These are phyloP conservation scores for Tromatobia lineatoria DNA, from an alignment of 2,888 invertebrate species.

Conservation along the genomic window DNA sequence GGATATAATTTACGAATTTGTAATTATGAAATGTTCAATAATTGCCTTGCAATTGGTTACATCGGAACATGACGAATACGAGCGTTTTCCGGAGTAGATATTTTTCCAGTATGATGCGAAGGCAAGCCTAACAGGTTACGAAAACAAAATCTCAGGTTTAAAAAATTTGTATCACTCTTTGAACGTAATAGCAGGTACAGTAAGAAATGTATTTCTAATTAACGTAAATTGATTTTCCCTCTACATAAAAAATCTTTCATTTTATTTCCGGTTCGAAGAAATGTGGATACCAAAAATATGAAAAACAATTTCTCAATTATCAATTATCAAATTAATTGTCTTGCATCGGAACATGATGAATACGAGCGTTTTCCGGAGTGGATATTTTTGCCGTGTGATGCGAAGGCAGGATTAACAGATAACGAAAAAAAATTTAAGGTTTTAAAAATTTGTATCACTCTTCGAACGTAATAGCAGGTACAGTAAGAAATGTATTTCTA, in stretches of 20 bases:
- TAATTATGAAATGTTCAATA: background rate
- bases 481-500: too few relatives aligned
- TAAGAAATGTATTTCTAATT: too few relatives aligned
- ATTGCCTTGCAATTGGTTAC: too few relatives aligned
- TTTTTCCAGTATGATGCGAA: slow-evolving; percentile 59
- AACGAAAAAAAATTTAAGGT: too few relatives aligned
- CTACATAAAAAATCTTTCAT: too few relatives aligned
- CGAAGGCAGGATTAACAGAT: slow-evolving; percentile 63
- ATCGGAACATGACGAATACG: slow-evolving; percentile 22
- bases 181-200: too few relatives aligned
- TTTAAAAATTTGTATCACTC: too few relatives aligned
- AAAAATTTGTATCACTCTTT: too few relatives aligned
- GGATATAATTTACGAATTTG: background rate
- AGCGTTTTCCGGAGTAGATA: slow-evolving; percentile 42
- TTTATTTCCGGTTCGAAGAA: too few relatives aligned
- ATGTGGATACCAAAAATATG: background rate
- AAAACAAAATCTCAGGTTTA: too few relatives aligned
- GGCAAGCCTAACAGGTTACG: slow-evolving; percentile 62
- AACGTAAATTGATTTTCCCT: too few relatives aligned
- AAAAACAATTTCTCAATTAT: background rate
- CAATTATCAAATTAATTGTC: background rate
- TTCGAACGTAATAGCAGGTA: too few relatives aligned
- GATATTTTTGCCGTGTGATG: slow-evolving; percentile 58
- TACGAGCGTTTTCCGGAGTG: slow-evolving; percentile 36
- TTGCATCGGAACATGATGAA: slow-evolving; percentile 6